Base-by-base conservation (phyloP, 2,888 invertebrate species). In the Limnephilus marmoratus region DNA sequence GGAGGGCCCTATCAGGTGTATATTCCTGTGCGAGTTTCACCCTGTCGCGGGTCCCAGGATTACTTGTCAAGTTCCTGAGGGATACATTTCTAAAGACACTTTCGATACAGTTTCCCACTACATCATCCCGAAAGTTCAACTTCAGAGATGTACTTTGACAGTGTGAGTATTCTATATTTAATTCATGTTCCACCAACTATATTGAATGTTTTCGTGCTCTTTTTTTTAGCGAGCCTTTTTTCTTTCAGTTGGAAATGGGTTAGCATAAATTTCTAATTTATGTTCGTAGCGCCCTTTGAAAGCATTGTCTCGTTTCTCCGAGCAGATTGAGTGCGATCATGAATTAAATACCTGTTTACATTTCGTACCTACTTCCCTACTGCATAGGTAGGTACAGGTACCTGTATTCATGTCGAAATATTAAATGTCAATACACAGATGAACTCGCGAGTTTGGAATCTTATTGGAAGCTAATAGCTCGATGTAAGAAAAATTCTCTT, bases 41-140 rank as follows among this genome's bases (percentile, higher is more conserved):
- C 97, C 97, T 15, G 97, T 97, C 31, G 97, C 97, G 87, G 98
- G 98, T 2, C 98, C 98, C 24, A 97, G 97, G 95, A 98, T 98
- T 94, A 97, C 97, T 81, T 98, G 97, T 95, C 98, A 98, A 96
- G 98, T 97, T 93, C 98, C 98, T 90, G 97, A 97, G 94, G 97
- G 98, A 94, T 97, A 97, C 94, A 97, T 98, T 93, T 97, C 97
- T 0, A 98, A 98, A 95, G 98, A 98, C 94, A 97, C 97, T 92
- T 98, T 98, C 95, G 98, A 98, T 95, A 97, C 97, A 90, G 97
- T 98, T 92, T 98, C 97, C 95, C 97, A 97, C 94, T 98, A 98
- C 95, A 97, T 98, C 92, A 98, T 98, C 94, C 98, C 98, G 11
- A 98, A 98, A 95, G 97, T 97, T 90, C 98, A 98, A 94, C 96